phyloP scores from a whole-genome alignment of 2,113 vertebrate species.

The Corynorhinus townsendii region DNA sequence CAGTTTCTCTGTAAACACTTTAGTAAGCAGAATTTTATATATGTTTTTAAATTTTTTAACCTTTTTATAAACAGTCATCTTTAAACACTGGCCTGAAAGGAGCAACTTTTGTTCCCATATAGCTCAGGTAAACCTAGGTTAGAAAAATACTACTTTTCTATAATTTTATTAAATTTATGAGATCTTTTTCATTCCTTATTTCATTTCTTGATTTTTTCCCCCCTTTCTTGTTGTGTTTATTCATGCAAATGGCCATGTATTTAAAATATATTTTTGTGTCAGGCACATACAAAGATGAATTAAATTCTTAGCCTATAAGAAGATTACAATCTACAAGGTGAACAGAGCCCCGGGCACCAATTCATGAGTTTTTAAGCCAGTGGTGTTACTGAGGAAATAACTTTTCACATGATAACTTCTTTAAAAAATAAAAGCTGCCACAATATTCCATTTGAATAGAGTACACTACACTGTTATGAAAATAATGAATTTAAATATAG shows the following conservation, averaged over 20 bases:
- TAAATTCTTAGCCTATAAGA: not conserved
- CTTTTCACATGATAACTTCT: not conserved
- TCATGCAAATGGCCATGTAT: not conserved
- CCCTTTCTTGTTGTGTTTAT: not conserved
- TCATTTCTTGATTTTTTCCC: not conserved
- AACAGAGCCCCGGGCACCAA: not conserved
- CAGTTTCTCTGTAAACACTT: not conserved
- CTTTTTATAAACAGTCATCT: not conserved
- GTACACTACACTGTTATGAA: not conserved
- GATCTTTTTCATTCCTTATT: not conserved
- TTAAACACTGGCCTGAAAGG: not conserved
- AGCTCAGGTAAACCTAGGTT: not conserved
- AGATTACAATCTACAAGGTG: not conserved
- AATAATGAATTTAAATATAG: not conserved
- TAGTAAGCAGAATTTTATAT: not conserved
- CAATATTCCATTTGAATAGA: not conserved
- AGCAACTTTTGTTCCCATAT: not conserved
- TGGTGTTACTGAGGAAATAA: not conserved
- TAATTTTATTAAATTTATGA: not conserved
- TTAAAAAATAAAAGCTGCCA: not conserved
- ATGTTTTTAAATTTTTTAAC: not conserved
- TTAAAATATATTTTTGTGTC: not conserved
- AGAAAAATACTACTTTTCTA: not conserved
- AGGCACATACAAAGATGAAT: constrained; percentile 24
- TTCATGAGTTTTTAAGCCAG: not conserved